Percentiles rank a stretch among this genome's conserved stretches.
Evolutionary conservation across 2,888 invertebrate species (phyloP).

Genomic region (Rosalia funebris): DNA sequence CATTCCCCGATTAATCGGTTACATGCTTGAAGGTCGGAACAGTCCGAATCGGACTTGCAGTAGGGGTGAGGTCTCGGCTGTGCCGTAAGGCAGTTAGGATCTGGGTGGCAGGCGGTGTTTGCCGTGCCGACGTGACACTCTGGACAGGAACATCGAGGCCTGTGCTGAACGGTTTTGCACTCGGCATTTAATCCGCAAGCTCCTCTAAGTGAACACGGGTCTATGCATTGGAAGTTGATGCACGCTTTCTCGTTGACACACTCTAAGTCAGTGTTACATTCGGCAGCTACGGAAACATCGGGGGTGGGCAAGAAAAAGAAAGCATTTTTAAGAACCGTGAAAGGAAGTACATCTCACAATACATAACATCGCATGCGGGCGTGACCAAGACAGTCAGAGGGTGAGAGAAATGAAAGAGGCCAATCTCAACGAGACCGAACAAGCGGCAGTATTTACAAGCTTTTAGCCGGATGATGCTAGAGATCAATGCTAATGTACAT

Average conservation of each 20-base stretch:
- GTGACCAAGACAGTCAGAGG: constrained; percentile 64
- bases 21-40: constrained; percentile 80
- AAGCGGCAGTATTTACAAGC: constrained; percentile 72
- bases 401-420: constrained; percentile 65
- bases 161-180: constrained; percentile 85
- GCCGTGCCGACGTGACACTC: constrained; percentile 89
- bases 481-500: constrained; percentile 56
- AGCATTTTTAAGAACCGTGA: constrained; percentile 88
- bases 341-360: constrained; percentile 73
- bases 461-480: constrained; percentile 55
- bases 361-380: constrained; percentile 71
- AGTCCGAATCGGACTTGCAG: constrained; percentile 77
- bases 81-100: constrained; percentile 78
- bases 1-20: constrained; percentile 77
- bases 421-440: constrained; percentile 62
- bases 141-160: constrained; percentile 88
- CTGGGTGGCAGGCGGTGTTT: constrained; percentile 79
- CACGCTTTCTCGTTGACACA: constrained; percentile 93
- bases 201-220: constrained; percentile 88
- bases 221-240: constrained; percentile 89
- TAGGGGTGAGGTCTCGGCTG: constrained; percentile 69
- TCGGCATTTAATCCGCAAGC: constrained; percentile 91
- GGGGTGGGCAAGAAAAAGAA: constrained; percentile 67
- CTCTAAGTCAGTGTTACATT: constrained; percentile 91
- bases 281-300: constrained; percentile 64